phyloP scores from a whole-genome alignment of 30 jellyfish, hydroid and myxozoan species.

The Chrysaora quinquecirrha region DNA sequence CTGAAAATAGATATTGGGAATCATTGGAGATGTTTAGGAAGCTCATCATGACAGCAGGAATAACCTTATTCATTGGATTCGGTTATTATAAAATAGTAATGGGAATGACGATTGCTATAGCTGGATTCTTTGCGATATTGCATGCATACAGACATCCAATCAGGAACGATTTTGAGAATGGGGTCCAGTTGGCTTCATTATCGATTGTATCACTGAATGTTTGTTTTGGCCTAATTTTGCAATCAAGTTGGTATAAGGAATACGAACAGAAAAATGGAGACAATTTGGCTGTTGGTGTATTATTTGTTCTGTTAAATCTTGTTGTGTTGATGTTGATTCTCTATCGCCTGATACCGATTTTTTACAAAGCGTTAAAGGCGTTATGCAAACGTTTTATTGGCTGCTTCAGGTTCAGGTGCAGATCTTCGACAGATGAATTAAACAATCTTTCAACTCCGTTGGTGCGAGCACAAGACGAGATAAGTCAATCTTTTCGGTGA shows the following conservation, averaged over 20 bases:
- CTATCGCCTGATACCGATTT: not conserved
- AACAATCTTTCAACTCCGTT: too few relatives aligned
- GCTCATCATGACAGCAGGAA: constrained; percentile 5
- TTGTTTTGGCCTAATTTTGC: not conserved
- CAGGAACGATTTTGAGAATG: not conserved
- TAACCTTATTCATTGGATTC: not conserved
- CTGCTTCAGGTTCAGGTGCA: too few relatives aligned
- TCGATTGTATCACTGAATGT: not conserved
- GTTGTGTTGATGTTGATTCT: not conserved
- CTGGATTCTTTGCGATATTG: not conserved
- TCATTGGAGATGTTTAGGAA: constrained; percentile 33
- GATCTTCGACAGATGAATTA: too few relatives aligned
- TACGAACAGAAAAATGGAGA: not conserved
- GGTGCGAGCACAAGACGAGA: too few relatives aligned
- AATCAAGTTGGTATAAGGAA: not conserved
- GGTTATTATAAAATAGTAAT: not conserved
- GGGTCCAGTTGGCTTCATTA: not conserved
- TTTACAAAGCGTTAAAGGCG: too few relatives aligned
- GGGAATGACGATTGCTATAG: not conserved
- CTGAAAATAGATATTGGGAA: constrained; percentile 53
- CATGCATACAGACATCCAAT: not conserved
- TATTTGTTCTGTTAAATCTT: not conserved
- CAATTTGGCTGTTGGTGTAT: not conserved
- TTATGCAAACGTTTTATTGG: too few relatives aligned
- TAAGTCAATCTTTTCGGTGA: too few relatives aligned